These are phyloP conservation scores for Montipora sp. DNA, from an alignment of 64 coral and sea anemone genomes.

Conservation along the genomic window DNA sequence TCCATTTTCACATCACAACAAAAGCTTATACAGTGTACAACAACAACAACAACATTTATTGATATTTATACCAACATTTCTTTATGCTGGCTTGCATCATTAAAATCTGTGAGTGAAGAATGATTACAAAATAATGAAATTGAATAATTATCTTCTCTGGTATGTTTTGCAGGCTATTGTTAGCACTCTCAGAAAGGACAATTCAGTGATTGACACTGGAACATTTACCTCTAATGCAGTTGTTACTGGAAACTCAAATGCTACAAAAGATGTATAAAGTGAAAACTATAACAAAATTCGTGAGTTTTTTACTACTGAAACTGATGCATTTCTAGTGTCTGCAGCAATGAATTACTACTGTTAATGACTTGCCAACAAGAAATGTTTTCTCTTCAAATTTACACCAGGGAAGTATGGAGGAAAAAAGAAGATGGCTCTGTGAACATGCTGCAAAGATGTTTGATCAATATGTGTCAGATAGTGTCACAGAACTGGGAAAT, in stretches of 20 bases:
- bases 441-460: neutral
- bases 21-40: no score
- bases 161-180: neutral
- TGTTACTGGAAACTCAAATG: conserved; percentile 74
- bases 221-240: conserved; percentile 78
- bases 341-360: conserved; percentile 44
- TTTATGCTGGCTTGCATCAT: no score
- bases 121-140: no score
- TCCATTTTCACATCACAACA: no score
- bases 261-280: neutral
- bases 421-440: conserved; percentile 24
- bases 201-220: conserved; percentile 21
- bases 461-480: conserved; percentile 55
- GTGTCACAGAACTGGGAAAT: neutral
- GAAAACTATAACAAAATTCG: conserved; percentile 57
- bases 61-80: no score
- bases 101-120: no score
- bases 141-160: neutral
- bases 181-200: neutral
- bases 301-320: conserved; percentile 61
- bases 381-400: neutral
- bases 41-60: no score
- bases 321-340: conserved; percentile 58
- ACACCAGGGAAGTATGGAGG: neutral
- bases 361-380: neutral